Evolutionary conservation across 2,113 vertebrate genomes (phyloP), one percentile per base, ranked within the genome.

Genomic region (Rhodinocichla rosea): DNA sequence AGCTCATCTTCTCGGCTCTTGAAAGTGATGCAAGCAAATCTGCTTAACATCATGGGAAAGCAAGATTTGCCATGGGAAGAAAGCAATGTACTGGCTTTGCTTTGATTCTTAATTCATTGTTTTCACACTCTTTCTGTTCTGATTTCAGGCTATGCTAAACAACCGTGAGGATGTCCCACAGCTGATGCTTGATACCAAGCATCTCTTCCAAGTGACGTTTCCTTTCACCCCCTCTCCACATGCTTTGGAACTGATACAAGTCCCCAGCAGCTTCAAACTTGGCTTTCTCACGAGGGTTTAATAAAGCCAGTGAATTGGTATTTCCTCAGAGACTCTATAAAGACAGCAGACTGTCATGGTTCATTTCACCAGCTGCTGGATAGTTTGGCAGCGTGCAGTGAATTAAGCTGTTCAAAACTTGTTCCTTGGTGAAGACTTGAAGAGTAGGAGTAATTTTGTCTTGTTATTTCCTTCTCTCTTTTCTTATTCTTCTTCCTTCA

Each of bases 151-250:
- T 8, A 87, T 99, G 90, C 97, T 99, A 8, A 99, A 97, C 80
- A 98, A 98, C 74, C 98, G 98, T 17, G 98, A 98, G 68, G 98
- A 98, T 7, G 97, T 97, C 7, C 93, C 98, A 3, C 99, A 99
- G 79, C 56, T 99, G 92, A 99, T 99, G 99, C 83, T 99, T 23
- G 99, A 99, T 44, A 97, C 98, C 81, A 98, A 99, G 68, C 98
- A 99, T 24, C 98, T 98, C 91, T 99, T 99, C 96, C 99, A 99
- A 98, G 99, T 99, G 97, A 99, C 97, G 0, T 99, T 99, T 97
- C 99, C 99, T 45, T 99, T 98, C 94, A 98, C 97, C 59, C 95
- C 98, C 3, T 99, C 99, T 22, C 97, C 98, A 1, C 98, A 99
- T 57, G 98, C 99, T 57, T 97, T 99, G 97, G 99, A 99, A 97